A percentile compares a stretch with the other conserved stretches of the same genome.
Conservation (phyloP, 1,140 invertebrate genomes). For the Dinothrombium tinctorium region DNA sequence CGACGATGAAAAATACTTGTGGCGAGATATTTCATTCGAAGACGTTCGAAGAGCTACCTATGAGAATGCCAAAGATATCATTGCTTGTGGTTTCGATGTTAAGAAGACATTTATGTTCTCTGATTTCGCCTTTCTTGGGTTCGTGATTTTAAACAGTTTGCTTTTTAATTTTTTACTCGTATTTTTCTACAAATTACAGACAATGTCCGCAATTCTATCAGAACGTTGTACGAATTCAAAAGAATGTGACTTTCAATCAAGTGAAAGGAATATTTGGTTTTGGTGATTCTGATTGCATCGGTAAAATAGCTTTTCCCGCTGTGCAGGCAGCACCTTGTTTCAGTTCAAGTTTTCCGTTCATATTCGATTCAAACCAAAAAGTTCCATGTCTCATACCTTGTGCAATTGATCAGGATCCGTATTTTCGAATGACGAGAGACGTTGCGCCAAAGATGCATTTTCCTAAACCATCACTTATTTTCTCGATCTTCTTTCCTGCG, state of each 20-base stretch:
- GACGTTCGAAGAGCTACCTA: conserved; percentile 57
- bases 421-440: conserved; percentile 94
- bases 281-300: conserved; percentile 74
- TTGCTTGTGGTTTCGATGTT: conserved; percentile 85
- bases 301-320: conserved; percentile 89
- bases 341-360: conserved; percentile 79
- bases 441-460: conserved; percentile 67
- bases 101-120: conserved; percentile 96
- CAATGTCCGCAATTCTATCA: conserved; percentile 67
- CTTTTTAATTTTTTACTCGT: conserved; percentile 5
- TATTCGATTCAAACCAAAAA: conserved; percentile 56
- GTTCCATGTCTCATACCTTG: conserved; percentile 86
- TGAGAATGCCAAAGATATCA: conserved; percentile 93
- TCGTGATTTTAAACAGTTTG: conserved; percentile 56
- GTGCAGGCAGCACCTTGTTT: conserved; percentile 88
- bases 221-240: conserved; percentile 53
- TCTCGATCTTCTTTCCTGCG: conserved; percentile 85
- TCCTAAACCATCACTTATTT: conserved; percentile 78
- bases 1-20: conserved; percentile 94
- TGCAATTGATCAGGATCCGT: conserved; percentile 98
- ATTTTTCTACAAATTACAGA: conserved; percentile 24
- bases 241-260: conserved; percentile 82
- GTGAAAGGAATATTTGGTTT: conserved; percentile 86
- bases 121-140: conserved; percentile 84
- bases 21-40: conserved; percentile 83